These are phyloP conservation scores for Lophius americanus DNA, from an alignment of 2,797 vertebrate genomes.

Conservation along the genomic window DNA sequence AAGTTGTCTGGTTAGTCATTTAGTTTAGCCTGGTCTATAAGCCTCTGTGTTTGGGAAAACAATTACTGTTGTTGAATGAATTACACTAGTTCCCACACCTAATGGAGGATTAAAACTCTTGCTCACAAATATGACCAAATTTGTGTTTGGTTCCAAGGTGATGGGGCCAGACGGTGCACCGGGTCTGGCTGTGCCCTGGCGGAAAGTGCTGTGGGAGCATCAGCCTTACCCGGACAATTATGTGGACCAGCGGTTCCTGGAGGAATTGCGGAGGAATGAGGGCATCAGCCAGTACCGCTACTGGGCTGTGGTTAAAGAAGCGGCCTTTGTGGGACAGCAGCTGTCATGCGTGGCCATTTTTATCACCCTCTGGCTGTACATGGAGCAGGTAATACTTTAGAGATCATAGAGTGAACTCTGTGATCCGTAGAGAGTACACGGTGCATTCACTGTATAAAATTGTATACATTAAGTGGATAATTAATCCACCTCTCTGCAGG, in stretches of 20 bases:
- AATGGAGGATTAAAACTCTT: neutral
- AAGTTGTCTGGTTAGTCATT: too few relatives aligned
- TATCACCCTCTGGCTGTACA: constrained; percentile 93
- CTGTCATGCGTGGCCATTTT: constrained; percentile 96
- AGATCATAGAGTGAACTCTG: neutral
- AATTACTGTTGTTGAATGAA: too few relatives aligned
- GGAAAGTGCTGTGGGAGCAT: constrained; percentile 92
- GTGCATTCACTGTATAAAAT: neutral
- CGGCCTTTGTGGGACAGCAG: constrained; percentile 92
- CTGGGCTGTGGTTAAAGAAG: constrained; percentile 90
- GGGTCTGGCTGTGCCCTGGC: constrained; percentile 82
- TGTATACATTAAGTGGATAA: neutral
- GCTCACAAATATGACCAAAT: neutral
- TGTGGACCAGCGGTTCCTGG: constrained; percentile 93
- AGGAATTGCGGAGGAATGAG: constrained; percentile 91
- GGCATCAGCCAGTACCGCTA: constrained; percentile 90
- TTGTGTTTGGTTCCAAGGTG: constrained; percentile 46
- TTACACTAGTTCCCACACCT: too few relatives aligned
- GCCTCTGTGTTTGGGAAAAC: too few relatives aligned
- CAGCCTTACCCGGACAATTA: constrained; percentile 97
- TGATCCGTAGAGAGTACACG: neutral
- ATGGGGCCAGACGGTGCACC: constrained; percentile 83
- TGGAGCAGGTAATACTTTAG: constrained; percentile 85
- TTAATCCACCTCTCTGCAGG: constrained; percentile 36
- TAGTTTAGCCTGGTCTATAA: too few relatives aligned